Evolutionary conservation across 30 jellyfish, hydroid and myxozoan genomes (phyloP).

Genomic region (Aurelia sp.): DNA sequence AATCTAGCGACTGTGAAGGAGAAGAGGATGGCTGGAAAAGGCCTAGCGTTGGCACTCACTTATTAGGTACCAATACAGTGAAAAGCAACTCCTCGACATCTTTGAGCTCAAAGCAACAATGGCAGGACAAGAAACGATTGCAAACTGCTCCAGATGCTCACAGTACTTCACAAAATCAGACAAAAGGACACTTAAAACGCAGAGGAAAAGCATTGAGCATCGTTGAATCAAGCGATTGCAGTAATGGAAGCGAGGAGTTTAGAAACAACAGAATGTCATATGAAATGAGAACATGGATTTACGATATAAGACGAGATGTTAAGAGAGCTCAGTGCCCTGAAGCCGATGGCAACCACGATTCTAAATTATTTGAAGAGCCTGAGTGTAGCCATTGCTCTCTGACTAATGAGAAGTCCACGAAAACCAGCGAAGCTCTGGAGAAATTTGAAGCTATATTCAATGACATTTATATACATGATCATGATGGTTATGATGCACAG

Average conservation of each 20-base stretch:
- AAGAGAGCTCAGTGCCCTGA: background rate
- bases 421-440: constrained; percentile 6
- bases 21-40: too few relatives aligned
- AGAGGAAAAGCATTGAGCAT: background rate
- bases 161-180: background rate
- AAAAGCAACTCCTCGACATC: too few relatives aligned
- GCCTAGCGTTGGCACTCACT: too few relatives aligned
- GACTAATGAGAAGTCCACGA: background rate
- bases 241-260: background rate
- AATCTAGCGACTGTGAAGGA: too few relatives aligned
- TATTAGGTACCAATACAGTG: too few relatives aligned
- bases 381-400: background rate
- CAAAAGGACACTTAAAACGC: background rate
- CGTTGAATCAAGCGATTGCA: background rate
- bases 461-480: too few relatives aligned
- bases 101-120: too few relatives aligned
- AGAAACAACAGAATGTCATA: background rate
- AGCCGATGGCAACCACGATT: background rate
- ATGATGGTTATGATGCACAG: too few relatives aligned
- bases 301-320: constrained; percentile 13
- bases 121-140: too few relatives aligned
- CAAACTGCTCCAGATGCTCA: too few relatives aligned
- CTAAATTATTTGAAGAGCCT: background rate
- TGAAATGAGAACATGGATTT: constrained; percentile 30
- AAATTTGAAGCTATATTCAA: constrained; percentile 24